Conservation (phyloP, 2,113 vertebrate genomes). For the Albula glossodonta region DNA sequence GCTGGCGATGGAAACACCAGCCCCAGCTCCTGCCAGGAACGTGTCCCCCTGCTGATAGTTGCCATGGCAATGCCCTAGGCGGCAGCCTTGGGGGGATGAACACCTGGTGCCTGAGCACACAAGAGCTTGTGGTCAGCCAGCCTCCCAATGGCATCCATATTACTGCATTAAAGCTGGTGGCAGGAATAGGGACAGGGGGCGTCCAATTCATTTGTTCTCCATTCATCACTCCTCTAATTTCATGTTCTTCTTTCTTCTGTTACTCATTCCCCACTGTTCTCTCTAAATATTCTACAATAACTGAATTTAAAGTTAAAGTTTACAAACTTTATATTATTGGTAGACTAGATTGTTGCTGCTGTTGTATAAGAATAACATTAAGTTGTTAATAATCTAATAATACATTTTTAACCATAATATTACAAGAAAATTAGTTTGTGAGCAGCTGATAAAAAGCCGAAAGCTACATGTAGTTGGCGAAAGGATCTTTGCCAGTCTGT, state of each 20-base stretch:
- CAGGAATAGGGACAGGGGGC: background rate
- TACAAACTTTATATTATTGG: background rate
- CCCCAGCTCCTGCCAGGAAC: constrained; percentile 22
- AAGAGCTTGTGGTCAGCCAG: background rate
- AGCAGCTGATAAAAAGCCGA: background rate
- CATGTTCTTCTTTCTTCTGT: background rate
- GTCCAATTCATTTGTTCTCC: background rate
- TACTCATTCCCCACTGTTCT: no score
- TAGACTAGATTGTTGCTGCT: background rate
- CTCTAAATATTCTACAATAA: background rate
- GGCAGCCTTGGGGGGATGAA: constrained; percentile 29
- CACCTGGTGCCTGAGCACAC: constrained; percentile 10
- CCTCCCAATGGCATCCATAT: background rate
- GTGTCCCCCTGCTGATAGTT: constrained; percentile 24
- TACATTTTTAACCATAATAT: no score
- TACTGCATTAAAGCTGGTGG: no score
- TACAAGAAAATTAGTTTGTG: background rate
- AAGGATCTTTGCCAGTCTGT: background rate
- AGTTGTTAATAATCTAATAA: no score
- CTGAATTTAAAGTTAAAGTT: background rate
- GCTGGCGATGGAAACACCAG: background rate
- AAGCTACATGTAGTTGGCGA: background rate
- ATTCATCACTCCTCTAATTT: background rate
- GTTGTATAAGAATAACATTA: background rate
- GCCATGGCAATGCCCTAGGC: constrained; percentile 15